A percentile compares a stretch with the other conserved stretches of the same genome.
These are phyloP conservation scores for Diachasmimorpha longicaudata DNA, from an alignment of 1,140 invertebrate genomes.

Conservation along the genomic window DNA sequence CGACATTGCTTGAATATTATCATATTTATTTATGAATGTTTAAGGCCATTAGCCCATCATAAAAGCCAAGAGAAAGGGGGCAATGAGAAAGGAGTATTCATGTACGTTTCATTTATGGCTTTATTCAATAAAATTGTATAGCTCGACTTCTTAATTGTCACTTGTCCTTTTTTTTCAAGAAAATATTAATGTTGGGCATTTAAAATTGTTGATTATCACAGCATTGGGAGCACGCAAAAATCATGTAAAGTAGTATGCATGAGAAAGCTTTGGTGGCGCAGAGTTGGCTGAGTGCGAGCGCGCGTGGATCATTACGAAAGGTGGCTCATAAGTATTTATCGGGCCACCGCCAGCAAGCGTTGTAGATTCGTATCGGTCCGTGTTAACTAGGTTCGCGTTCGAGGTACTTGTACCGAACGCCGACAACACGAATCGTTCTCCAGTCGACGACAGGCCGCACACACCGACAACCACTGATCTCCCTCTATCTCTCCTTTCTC, in stretches of 20 bases:
- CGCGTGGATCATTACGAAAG: conserved; percentile 31
- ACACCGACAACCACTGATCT: neutral
- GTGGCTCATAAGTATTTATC: conserved; percentile 42
- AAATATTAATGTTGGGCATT: no score
- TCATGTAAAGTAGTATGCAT: neutral
- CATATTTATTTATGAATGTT: no score
- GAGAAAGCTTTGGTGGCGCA: neutral
- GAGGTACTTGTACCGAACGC: conserved; percentile 29
- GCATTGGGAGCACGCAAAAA: neutral
- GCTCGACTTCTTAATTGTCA: no score
- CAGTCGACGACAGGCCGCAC: conserved; percentile 11
- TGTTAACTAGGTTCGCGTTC: conserved; percentile 42
- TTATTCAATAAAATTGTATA: no score
- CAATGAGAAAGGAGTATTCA: no score
- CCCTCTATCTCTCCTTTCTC: neutral
- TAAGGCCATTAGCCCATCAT: no score
- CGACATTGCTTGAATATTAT: no score
- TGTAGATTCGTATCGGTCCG: conserved; percentile 41
- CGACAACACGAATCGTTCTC: conserved; percentile 35
- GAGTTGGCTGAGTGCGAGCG: neutral
- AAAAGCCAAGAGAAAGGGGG: no score
- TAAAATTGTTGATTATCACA: no score
- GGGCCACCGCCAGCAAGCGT: conserved; percentile 31
- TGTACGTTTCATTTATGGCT: no score
- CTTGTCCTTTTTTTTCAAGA: no score